Conservation (phyloP, 2,888 invertebrate genomes). For the Xanthia icteritia region DNA sequence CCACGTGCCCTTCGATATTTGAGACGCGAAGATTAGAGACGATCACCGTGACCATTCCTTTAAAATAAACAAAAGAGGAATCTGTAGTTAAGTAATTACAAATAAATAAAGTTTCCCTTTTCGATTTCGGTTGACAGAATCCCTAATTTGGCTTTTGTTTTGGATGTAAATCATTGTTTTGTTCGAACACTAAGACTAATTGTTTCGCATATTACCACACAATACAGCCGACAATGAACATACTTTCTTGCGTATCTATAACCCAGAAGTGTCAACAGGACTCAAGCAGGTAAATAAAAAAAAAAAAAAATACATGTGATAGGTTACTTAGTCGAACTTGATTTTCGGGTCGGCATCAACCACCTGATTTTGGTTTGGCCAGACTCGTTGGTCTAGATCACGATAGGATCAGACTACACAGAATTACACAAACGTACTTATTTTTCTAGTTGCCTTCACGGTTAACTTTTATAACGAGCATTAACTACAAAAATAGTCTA, state of each 20-base stretch:
- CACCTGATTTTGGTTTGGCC: neutral
- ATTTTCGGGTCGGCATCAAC: neutral
- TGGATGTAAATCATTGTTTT: neutral
- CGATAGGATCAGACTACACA: neutral
- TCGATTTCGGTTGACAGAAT: neutral
- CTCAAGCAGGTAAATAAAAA: neutral
- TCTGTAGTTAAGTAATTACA: neutral
- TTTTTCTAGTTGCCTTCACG: conserved; percentile 24
- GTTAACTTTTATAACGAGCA: conserved; percentile 19
- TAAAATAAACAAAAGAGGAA: conserved; percentile 4
- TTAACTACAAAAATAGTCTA: conserved; percentile 22
- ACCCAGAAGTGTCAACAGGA: neutral
- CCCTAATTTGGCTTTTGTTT: neutral
- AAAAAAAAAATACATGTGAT: too few relatives aligned
- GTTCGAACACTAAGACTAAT: neutral
- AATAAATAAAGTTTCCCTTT: neutral
- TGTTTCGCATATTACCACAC: neutral
- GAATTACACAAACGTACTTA: neutral
- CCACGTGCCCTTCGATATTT: neutral
- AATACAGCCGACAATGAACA: neutral
- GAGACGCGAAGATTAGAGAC: too few relatives aligned
- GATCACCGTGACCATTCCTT: neutral
- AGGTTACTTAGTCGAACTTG: neutral
- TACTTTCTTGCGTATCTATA: neutral
- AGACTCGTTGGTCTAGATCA: neutral